Evolutionary conservation across 2,888 invertebrate genomes (phyloP).

Genomic region (Drosophila kuntzei): DNA sequence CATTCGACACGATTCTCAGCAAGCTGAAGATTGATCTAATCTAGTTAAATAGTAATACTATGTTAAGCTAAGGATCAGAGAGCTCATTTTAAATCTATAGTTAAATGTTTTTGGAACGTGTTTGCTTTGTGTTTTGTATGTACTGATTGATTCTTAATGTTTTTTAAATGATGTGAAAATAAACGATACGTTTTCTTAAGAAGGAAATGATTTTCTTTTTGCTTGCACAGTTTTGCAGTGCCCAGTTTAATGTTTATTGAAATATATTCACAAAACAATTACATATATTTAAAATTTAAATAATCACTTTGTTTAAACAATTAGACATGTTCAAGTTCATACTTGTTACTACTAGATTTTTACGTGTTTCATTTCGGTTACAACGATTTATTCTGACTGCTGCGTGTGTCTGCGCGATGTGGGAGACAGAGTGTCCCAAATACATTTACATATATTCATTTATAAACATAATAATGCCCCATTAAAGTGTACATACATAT

Average conservation of each 20-base stretch:
- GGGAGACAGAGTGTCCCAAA: constrained; percentile 42
- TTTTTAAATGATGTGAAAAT: constrained; percentile 24
- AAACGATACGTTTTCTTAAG: constrained; percentile 25
- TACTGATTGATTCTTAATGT: constrained; percentile 24
- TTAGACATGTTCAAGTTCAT: constrained; percentile 19
- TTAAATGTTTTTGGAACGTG: constrained; percentile 56
- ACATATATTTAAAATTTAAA: constrained; percentile 58
- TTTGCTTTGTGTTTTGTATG: constrained; percentile 33
- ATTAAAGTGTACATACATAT: constrained; percentile 58
- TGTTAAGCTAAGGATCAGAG: not conserved
- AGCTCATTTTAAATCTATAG: constrained; percentile 27
- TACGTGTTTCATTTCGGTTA: constrained; percentile 37
- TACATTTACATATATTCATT: constrained; percentile 30
- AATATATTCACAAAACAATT: constrained; percentile 69
- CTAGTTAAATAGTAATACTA: constrained; percentile 18
- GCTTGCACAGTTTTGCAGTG: constrained; percentile 59
- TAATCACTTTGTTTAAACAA: constrained; percentile 68
- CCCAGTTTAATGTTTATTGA: constrained; percentile 62
- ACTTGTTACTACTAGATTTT: constrained; percentile 24
- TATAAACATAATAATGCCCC: constrained; percentile 55
- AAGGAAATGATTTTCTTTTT: constrained; percentile 19
- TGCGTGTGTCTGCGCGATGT: constrained; percentile 22
- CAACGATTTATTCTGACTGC: constrained; percentile 51
- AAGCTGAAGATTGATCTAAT: constrained; percentile 82
- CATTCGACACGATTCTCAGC: constrained; percentile 84